Conservation (phyloP, 2,113 vertebrate genomes). For the Anolis carolinensis region DNA sequence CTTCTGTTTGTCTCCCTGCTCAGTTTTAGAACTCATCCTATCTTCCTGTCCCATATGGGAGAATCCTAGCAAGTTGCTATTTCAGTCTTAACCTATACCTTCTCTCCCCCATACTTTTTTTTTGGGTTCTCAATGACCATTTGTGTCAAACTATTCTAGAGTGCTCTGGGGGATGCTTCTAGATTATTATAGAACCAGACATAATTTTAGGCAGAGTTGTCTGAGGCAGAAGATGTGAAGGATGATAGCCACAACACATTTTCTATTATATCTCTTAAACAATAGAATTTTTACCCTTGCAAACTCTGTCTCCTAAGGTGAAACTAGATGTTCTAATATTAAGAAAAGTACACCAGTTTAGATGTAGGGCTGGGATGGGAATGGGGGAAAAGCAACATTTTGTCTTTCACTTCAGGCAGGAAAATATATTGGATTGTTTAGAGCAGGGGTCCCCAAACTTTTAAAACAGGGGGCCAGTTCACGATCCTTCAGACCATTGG, state of each 20-base stretch:
- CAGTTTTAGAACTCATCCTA: too few species aligned
- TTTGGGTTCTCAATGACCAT: slow-evolving; percentile 8
- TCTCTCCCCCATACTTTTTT: neutral
- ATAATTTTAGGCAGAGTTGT: neutral
- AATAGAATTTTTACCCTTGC: neutral
- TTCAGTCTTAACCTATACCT: too few species aligned
- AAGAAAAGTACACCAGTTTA: neutral
- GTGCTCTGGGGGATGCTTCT: neutral
- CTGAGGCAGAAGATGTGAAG: neutral
- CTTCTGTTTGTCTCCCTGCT: too few species aligned
- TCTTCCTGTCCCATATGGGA: too few species aligned
- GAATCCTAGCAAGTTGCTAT: too few species aligned
- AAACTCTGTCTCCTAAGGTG: neutral
- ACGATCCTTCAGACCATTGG: too few species aligned
- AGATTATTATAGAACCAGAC: neutral
- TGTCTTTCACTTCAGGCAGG: neutral
- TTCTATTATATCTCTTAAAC: neutral
- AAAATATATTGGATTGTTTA: neutral
- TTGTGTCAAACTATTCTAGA: slow-evolving; percentile 8
- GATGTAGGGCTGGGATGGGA: neutral
- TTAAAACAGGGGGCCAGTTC: too few species aligned
- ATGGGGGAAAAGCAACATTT: neutral
- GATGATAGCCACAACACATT: neutral
- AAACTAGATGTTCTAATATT: neutral
- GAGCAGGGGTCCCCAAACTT: too few species aligned